Conservation (phyloP, 2,888 invertebrate genomes). For the Blastobasis lacticolella region DNA sequence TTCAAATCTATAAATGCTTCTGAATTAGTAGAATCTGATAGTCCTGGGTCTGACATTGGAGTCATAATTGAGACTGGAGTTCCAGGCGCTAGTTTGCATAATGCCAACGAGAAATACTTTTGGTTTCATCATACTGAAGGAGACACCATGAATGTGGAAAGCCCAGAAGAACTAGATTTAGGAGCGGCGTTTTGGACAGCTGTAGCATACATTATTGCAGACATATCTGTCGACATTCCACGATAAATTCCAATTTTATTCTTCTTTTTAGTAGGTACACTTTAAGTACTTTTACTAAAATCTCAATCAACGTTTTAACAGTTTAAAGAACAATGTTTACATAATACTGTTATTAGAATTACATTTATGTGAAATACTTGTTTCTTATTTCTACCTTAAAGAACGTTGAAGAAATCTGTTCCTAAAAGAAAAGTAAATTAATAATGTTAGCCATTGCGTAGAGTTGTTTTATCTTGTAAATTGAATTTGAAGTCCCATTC, state of each 20-base stretch:
- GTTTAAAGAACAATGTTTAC: background rate
- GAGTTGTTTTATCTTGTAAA: no score
- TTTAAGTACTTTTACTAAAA: background rate
- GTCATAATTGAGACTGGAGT: constrained; percentile 77
- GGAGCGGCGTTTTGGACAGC: constrained; percentile 77
- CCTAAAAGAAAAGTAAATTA: background rate
- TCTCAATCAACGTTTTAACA: background rate
- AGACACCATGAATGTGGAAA: background rate
- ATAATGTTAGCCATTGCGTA: no score
- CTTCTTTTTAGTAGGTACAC: no score
- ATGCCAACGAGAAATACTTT: background rate
- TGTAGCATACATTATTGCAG: constrained; percentile 84
- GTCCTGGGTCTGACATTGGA: constrained; percentile 81
- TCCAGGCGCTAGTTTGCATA: constrained; percentile 80
- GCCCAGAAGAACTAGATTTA: background rate
- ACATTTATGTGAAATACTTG: background rate
- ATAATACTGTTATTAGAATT: background rate
- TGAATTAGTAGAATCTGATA: constrained; percentile 60
- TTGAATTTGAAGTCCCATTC: no score
- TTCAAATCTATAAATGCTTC: constrained; percentile 81
- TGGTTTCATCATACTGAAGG: background rate
- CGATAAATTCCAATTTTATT: background rate
- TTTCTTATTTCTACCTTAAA: background rate
- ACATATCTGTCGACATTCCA: constrained; percentile 50
- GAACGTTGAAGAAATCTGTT: background rate